A percentile compares a stretch with the other conserved stretches of the same genome.
Evolutionary conservation across 2,888 invertebrate species (phyloP).

Genomic region (Chymomyza caudatula): DNA sequence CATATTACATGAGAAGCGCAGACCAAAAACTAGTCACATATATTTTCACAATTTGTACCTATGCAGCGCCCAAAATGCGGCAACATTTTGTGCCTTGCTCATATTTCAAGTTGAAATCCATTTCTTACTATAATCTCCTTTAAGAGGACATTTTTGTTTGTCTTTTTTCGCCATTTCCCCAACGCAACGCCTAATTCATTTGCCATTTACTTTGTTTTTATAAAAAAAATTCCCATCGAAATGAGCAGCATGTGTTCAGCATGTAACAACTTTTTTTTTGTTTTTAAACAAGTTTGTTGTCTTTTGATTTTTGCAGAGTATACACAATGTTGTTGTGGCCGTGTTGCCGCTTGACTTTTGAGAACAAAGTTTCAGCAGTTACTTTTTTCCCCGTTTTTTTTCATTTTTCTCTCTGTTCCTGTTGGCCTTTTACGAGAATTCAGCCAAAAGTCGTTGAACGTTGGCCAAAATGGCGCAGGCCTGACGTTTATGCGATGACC

Average conservation of each 20-base stretch:
- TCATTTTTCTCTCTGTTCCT: conserved; percentile 29
- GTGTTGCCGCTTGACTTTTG: conserved; percentile 49
- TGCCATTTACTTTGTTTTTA: conserved; percentile 41
- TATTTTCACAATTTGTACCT: neutral
- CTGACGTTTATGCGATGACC: conserved; percentile 48
- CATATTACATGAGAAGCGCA: neutral
- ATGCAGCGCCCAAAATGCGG: neutral
- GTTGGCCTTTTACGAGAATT: conserved; percentile 63
- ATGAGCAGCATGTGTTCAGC: conserved; percentile 62
- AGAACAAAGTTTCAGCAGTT: conserved; percentile 33
- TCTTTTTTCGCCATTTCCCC: conserved; percentile 10
- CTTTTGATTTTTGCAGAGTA: neutral
- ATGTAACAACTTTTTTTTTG: conserved; percentile 24
- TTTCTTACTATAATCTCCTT: neutral
- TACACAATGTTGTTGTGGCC: conserved; percentile 24
- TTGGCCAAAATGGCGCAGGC: conserved; percentile 39
- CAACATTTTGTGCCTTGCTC: neutral
- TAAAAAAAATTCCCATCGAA: conserved; percentile 54
- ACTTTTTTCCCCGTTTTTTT: conserved; percentile 4
- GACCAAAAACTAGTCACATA: neutral
- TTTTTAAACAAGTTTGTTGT: conserved; percentile 24
- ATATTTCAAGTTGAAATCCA: neutral
- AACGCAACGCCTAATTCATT: neutral
- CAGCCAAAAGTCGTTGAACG: conserved; percentile 71
- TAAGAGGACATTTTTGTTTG: neutral